Evolutionary conservation across 2,888 invertebrate species (phyloP).

Genomic region (Carterocephalus palaemon): DNA sequence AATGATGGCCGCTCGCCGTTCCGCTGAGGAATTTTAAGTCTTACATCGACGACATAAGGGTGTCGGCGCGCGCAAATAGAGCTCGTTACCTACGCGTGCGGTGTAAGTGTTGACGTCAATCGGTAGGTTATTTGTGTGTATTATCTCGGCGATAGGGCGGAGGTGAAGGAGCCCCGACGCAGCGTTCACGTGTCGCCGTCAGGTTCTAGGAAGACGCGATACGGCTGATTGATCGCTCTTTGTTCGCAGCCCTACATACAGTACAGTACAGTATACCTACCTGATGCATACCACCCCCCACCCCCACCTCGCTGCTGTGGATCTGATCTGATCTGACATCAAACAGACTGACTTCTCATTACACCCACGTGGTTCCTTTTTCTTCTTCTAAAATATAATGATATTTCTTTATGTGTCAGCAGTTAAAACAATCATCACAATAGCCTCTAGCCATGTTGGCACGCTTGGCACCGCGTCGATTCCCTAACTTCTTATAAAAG

Average conservation of each 20-base stretch:
- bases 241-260: slow-evolving; percentile 44
- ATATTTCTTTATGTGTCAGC: too few species aligned
- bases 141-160: slow-evolving; percentile 43
- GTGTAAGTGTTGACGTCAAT: slow-evolving; percentile 64
- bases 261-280: too few species aligned
- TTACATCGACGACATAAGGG: slow-evolving; percentile 38
- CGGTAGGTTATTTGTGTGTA: slow-evolving; percentile 60
- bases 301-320: too few species aligned
- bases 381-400: too few species aligned
- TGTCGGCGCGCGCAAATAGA: slow-evolving; percentile 26
- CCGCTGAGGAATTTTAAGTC: slow-evolving; percentile 32
- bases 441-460: too few species aligned
- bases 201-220: slow-evolving; percentile 50
- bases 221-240: slow-evolving; percentile 64
- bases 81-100: slow-evolving; percentile 40
- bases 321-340: too few species aligned
- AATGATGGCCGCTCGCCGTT: slow-evolving; percentile 18
- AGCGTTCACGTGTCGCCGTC: slow-evolving; percentile 55
- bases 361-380: too few species aligned
- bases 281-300: slow-evolving; percentile 23
- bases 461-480: too few species aligned
- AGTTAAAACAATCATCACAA: too few species aligned
- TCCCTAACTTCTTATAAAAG: too few species aligned
- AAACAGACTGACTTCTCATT: too few species aligned
- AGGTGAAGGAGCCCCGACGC: slow-evolving; percentile 66